These are phyloP conservation scores for Andricus curvator DNA, from an alignment of 2,888 invertebrate species.

Conservation along the genomic window DNA sequence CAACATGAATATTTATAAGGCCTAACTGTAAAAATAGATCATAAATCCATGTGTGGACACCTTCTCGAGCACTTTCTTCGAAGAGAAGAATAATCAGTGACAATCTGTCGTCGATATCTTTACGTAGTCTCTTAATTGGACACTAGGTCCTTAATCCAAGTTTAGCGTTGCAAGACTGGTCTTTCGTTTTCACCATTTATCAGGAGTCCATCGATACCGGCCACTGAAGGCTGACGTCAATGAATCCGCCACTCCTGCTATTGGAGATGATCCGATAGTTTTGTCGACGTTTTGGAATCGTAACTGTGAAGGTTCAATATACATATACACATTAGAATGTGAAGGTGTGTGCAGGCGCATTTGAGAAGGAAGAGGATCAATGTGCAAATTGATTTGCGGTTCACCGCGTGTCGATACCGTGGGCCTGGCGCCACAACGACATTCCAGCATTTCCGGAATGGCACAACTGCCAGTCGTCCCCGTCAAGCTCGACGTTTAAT, in stretches of 20 bases:
- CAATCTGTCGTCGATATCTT: neutral
- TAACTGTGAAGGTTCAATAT: neutral
- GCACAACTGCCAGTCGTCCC: slow-evolving; percentile 58
- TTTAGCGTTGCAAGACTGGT: slow-evolving; percentile 21
- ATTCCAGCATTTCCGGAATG: slow-evolving; percentile 74
- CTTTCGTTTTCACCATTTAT: slow-evolving; percentile 24
- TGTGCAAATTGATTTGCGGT: slow-evolving; percentile 72
- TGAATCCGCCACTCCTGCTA: slow-evolving; percentile 16
- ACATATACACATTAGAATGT: neutral
- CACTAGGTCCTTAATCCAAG: slow-evolving; percentile 20
- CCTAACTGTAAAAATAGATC: neutral
- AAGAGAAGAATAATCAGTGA: slow-evolving; percentile 2
- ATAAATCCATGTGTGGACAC: neutral
- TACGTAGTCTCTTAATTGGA: slow-evolving; percentile 26
- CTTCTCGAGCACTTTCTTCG: neutral
- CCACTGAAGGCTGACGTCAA: slow-evolving; percentile 32
- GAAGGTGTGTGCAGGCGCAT: neutral
- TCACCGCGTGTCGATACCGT: slow-evolving; percentile 64
- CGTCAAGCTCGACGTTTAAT: slow-evolving; percentile 26
- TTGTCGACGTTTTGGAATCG: slow-evolving; percentile 10
- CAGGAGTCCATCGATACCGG: slow-evolving; percentile 8
- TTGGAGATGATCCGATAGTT: slow-evolving; percentile 21
- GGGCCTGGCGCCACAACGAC: slow-evolving; percentile 70
- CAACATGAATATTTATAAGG: neutral
- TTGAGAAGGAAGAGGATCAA: slow-evolving; percentile 48